Conservation (phyloP, 1,140 invertebrate genomes). For the Aphidius ervi region DNA sequence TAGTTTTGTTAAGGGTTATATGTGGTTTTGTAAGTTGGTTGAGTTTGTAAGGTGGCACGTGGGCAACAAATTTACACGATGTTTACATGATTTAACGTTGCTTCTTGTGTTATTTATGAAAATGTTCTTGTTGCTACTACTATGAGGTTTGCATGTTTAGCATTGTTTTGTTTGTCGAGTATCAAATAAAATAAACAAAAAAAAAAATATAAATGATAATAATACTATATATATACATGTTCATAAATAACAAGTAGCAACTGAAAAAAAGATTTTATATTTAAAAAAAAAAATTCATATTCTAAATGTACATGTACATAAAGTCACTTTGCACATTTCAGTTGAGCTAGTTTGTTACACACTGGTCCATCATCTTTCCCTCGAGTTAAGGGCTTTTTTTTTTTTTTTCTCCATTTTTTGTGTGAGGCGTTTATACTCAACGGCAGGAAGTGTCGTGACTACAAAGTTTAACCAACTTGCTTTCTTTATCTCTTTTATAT, state of each 20-base stretch:
- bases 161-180: neutral
- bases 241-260: too few species aligned
- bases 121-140: too few species aligned
- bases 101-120: neutral
- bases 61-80: slow-evolving; percentile 32
- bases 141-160: neutral
- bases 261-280: too few species aligned
- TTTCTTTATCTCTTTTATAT: slow-evolving; percentile 16
- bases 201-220: too few species aligned
- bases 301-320: too few species aligned
- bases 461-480: slow-evolving; percentile 36
- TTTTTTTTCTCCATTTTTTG: neutral
- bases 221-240: too few species aligned
- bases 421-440: slow-evolving; percentile 22
- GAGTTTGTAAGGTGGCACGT: slow-evolving; percentile 12
- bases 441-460: slow-evolving; percentile 42
- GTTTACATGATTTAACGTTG: slow-evolving; percentile 42
- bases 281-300: too few species aligned
- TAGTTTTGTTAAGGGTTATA: neutral
- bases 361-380: neutral
- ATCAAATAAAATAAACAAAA: too few species aligned
- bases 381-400: slow-evolving; percentile 4
- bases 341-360: too few species aligned
- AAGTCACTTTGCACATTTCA: too few species aligned
- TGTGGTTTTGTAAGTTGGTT: slow-evolving; percentile 5